Percentiles rank a stretch among this genome's conserved stretches.
phyloP scores from a whole-genome alignment of 2,797 vertebrate genomes.

The Kryptopterus vitreolus region DNA sequence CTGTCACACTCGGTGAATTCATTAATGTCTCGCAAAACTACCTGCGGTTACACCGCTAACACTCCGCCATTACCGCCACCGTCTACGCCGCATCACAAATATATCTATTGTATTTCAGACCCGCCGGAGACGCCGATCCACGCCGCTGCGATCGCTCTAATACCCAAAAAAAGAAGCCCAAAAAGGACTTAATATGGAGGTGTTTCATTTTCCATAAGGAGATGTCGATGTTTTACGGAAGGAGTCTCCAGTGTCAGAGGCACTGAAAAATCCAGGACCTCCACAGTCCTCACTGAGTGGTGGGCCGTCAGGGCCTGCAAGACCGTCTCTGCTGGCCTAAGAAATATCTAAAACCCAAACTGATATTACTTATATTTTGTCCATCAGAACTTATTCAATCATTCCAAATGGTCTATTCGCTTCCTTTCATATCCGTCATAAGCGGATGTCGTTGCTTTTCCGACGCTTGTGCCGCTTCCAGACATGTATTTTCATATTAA shows the following conservation, averaged over 20 bases:
- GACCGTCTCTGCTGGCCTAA: too few relatives aligned
- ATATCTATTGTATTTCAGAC: background rate
- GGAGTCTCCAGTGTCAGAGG: constrained; percentile 4
- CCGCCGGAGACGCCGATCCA: background rate
- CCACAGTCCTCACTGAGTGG: too few relatives aligned
- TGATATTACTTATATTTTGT: too few relatives aligned
- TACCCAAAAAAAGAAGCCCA: background rate
- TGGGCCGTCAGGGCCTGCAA: too few relatives aligned
- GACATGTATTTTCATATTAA: too few relatives aligned
- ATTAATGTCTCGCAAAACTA: constrained; percentile 34
- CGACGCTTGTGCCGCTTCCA: too few relatives aligned
- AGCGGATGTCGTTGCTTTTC: too few relatives aligned
- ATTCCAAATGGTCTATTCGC: too few relatives aligned
- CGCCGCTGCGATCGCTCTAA: background rate
- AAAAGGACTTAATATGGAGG: background rate
- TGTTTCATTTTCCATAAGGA: background rate
- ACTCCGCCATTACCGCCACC: background rate
- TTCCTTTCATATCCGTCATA: too few relatives aligned
- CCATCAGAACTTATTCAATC: too few relatives aligned
- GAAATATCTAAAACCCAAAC: too few relatives aligned
- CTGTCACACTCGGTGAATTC: constrained; percentile 24
- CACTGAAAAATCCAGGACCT: background rate
- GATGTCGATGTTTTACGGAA: background rate
- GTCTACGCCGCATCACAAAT: constrained; percentile 10
- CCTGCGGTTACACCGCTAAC: background rate